Evolutionary conservation across 1,140 invertebrate species (phyloP).

Genomic region (Agraylea sexmaculata): DNA sequence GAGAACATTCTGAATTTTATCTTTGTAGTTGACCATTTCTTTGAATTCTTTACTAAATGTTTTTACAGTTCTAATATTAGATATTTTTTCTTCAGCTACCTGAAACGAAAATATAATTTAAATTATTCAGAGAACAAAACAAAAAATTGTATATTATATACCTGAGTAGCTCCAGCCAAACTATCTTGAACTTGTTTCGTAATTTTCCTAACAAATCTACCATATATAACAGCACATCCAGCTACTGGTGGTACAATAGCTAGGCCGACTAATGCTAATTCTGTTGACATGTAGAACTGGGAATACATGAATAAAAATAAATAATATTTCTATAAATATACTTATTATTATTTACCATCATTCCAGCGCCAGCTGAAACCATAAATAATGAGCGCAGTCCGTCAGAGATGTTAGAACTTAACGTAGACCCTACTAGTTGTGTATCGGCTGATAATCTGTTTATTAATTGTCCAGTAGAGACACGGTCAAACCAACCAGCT

Average conservation of each 20-base stretch:
- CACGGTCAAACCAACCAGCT: conserved; percentile 85
- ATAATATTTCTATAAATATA: conserved; percentile 4
- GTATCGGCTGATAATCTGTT: conserved; percentile 86
- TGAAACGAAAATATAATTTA: conserved; percentile 33
- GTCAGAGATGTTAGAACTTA: conserved; percentile 91
- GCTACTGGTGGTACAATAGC: conserved; percentile 82
- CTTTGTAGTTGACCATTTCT: conserved; percentile 60
- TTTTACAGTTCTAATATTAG: conserved; percentile 90
- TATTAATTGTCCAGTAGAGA: conserved; percentile 89
- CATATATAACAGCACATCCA: conserved; percentile 76
- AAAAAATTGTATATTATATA: conserved; percentile 15
- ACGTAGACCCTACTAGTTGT: conserved; percentile 77
- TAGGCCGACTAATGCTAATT: conserved; percentile 74
- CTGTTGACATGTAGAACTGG: conserved; percentile 83
- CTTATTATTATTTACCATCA: conserved; percentile 66
- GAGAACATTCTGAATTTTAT: conserved; percentile 63
- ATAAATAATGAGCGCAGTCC: conserved; percentile 78
- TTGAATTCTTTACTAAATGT: conserved; percentile 76
- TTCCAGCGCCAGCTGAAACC: conserved; percentile 70
- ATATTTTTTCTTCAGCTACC: conserved; percentile 84
- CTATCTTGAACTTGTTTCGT: conserved; percentile 75
- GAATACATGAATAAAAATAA: conserved; percentile 21
- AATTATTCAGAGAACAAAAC: background rate
- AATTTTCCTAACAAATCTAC: conserved; percentile 74
- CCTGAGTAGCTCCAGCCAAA: conserved; percentile 62